Evolutionary conservation across 2,113 vertebrate species (phyloP).

Genomic region (Chauna torquata): DNA sequence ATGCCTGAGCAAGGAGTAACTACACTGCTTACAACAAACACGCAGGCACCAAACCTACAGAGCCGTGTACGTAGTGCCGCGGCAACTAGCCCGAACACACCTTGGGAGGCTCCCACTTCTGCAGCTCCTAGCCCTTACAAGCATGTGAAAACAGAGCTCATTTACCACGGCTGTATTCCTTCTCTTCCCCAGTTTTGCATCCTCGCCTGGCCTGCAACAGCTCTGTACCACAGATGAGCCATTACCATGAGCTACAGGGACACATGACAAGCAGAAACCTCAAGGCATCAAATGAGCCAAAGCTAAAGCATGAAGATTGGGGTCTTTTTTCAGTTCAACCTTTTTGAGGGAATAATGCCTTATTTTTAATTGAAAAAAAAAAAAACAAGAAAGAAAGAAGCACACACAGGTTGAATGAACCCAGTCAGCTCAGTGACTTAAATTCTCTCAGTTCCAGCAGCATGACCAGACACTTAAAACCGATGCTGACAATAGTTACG

Average conservation of each 20-base stretch:
- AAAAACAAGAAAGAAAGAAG: not conserved
- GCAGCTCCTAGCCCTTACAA: not conserved
- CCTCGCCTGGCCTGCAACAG: not conserved
- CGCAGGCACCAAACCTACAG: not conserved
- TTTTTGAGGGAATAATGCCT: not conserved
- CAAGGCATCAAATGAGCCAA: not conserved
- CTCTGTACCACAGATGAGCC: not conserved
- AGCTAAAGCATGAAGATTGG: not conserved
- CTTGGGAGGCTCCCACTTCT: not conserved
- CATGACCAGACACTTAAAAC: not conserved
- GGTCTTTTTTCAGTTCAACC: not conserved
- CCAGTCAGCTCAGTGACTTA: not conserved
- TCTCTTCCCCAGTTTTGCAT: not conserved
- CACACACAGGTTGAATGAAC: not conserved
- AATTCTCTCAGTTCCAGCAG: not conserved
- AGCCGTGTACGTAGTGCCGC: not conserved
- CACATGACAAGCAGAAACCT: not conserved
- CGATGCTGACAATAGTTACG: not conserved
- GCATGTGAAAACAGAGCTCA: constrained; percentile 14
- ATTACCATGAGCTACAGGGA: not conserved
- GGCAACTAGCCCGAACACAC: not conserved
- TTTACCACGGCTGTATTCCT: not conserved
- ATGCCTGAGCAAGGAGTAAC: not conserved
- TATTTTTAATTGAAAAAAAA: not conserved
- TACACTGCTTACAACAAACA: not conserved